Evolutionary conservation across 2,888 invertebrate species (phyloP).

Genomic region (Erebia palarica): DNA sequence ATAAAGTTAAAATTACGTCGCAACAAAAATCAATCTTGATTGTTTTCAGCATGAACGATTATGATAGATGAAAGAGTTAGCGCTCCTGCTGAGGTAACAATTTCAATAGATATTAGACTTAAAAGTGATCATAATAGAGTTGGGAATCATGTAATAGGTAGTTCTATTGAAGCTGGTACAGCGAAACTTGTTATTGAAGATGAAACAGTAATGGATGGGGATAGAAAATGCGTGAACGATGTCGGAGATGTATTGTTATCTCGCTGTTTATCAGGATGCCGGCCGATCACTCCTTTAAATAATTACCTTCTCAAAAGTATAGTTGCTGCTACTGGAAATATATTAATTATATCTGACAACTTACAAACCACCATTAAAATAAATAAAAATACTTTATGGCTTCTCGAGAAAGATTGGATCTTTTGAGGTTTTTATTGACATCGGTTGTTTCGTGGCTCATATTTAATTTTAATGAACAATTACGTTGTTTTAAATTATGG

Average conservation of each 20-base stretch:
- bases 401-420: constrained; percentile 58
- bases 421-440: constrained; percentile 51
- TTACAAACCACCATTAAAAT: constrained; percentile 75
- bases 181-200: constrained; percentile 79
- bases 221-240: constrained; percentile 81
- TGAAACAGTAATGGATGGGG: constrained; percentile 81
- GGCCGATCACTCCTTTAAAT: constrained; percentile 78
- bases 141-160: constrained; percentile 46
- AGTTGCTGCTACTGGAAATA: constrained; percentile 78
- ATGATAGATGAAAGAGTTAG: constrained; percentile 83
- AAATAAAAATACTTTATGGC: constrained; percentile 75
- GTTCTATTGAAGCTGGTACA: constrained; percentile 55
- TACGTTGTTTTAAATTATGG: constrained; percentile 18
- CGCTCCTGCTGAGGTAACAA: constrained; percentile 72
- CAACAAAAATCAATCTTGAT: constrained; percentile 76
- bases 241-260: constrained; percentile 81
- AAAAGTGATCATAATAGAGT: constrained; percentile 54
- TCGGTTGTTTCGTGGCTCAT: constrained; percentile 45
- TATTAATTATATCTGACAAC: constrained; percentile 79
- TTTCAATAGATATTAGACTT: constrained; percentile 55
- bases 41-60: constrained; percentile 83
- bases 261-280: constrained; percentile 78
- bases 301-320: constrained; percentile 79
- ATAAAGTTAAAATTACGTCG: constrained; percentile 53
- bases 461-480: constrained; percentile 19